Base-by-base conservation (phyloP, 2,113 vertebrate species). In the Rhinichthys klamathensis region DNA sequence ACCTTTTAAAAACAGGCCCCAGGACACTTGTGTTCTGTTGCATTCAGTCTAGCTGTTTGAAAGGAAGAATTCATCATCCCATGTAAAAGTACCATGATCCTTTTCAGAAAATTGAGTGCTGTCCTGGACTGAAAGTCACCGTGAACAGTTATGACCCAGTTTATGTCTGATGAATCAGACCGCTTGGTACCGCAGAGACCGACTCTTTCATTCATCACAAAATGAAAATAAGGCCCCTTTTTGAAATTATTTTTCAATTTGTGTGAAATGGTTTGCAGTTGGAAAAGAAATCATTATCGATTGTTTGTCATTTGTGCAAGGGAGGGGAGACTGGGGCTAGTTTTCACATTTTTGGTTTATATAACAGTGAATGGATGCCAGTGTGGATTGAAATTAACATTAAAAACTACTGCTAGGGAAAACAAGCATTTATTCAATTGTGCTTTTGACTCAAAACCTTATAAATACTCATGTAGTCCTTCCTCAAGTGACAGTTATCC, bases 81-180 rank as follows among this genome's bases (percentile, higher is more conserved):
- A 9, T 74, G 41, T 74, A 13, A 74, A 74, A 49, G 72, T 41
- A 74, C 72, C 72, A n/a, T 49, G 16, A 74, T 49, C 41, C 72
- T 25, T 73, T 70, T 70, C 21, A 38, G 32, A 41, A 12, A 12
- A 61, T 23, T 41, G 35, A 72, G 41, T 74, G 72, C 23, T 25
- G 15, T 41, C 72, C 38, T 23, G 21, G 69, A 46, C 72, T 16
- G 23, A 46, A 46, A 73, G 41, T 73, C 70, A 73, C 70, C 46
- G 38, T 46, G 72, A 74, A 49, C 41, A 74, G 72, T 74, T 74
- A 41, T 74, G 72, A 74, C 72, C 72, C 41, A 41, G 38, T 74
- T 74, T 46, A 12, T 74, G 41, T 74, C 41, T 49, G 35, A 41
- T 6, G 69, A 41, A 72, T 72, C 35, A 13, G 67, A 70, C 67